These are phyloP conservation scores for Latrodectus geometricus DNA, from an alignment of 1,140 invertebrate genomes.

Conservation along the genomic window DNA sequence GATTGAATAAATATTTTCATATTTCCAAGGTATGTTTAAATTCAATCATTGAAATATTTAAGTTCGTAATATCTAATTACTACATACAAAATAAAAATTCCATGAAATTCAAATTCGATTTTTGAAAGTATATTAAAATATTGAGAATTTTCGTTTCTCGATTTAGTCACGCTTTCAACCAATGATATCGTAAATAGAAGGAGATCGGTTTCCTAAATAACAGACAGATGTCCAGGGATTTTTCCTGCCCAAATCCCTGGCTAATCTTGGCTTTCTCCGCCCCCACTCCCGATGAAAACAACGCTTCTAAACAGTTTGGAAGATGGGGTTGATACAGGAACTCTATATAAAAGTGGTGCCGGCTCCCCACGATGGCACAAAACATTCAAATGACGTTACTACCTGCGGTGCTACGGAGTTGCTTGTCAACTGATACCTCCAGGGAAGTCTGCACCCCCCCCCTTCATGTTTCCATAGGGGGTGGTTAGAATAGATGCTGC, in stretches of 20 bases:
- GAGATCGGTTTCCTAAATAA: not conserved
- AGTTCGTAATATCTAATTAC: no score
- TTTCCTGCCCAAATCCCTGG: not conserved
- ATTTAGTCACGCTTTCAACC: not conserved
- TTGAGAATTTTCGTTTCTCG: no score
- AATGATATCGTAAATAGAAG: not conserved
- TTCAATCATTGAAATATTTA: no score
- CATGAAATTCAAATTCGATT: no score
- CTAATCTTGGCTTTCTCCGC: constrained; percentile 39
- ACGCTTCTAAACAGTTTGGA: constrained; percentile 15
- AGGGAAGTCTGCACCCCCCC: constrained; percentile 8
- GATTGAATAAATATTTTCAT: no score
- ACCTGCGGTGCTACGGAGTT: constrained; percentile 43
- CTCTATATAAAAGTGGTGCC: constrained; percentile 1
- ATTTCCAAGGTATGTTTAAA: no score
- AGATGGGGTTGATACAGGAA: constrained; percentile 2
- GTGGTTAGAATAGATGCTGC: not conserved
- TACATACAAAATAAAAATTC: no score
- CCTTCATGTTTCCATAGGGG: not conserved
- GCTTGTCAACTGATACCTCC: constrained; percentile 55
- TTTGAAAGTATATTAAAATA: no score
- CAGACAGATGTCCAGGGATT: constrained; percentile 42
- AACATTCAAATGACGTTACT: constrained; percentile 56
- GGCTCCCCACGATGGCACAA: constrained; percentile 11
- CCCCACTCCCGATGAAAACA: constrained; percentile 32